Evolutionary conservation across 2,113 vertebrate genomes (phyloP).

Genomic region (Mirounga angustirostris): DNA sequence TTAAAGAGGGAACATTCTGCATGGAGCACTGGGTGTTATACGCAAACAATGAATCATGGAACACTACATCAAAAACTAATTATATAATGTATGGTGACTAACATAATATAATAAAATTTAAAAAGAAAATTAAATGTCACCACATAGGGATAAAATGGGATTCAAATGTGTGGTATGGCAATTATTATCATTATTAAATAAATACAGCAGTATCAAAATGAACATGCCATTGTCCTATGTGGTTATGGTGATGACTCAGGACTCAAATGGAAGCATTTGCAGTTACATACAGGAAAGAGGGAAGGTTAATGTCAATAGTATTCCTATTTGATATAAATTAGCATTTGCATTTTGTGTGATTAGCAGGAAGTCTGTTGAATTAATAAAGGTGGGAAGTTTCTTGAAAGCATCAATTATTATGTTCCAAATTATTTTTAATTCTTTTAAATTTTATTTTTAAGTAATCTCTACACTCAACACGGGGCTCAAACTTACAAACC

Average conservation of each 20-base stretch:
- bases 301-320: background rate
- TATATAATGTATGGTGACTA: too few relatives aligned
- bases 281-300: background rate
- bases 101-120: too few relatives aligned
- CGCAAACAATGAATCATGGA: too few relatives aligned
- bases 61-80: too few relatives aligned
- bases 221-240: background rate
- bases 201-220: background rate
- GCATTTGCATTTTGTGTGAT: background rate
- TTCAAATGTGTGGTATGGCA: background rate
- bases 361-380: background rate
- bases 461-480: background rate
- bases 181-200: background rate
- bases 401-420: background rate
- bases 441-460: background rate
- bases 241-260: background rate
- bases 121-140: background rate
- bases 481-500: background rate
- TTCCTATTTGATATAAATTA: background rate
- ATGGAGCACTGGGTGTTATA: too few relatives aligned
- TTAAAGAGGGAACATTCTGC: too few relatives aligned
- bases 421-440: background rate
- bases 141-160: background rate
- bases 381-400: background rate
- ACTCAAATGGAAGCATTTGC: background rate